phyloP scores from a whole-genome alignment of 2,888 invertebrate species.

The Tupiocoris notatus region DNA sequence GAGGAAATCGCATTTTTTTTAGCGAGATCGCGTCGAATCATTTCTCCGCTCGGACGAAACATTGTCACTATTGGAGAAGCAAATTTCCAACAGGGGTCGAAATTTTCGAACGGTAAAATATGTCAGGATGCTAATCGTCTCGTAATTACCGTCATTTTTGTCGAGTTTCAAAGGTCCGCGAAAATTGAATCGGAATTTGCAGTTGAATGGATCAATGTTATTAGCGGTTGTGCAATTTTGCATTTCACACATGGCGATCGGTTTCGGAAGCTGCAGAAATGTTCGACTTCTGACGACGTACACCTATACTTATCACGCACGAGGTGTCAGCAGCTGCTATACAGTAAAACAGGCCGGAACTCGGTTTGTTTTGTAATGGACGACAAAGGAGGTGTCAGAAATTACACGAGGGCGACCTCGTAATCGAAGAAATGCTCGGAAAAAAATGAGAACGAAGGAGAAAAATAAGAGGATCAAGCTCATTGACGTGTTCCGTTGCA shows the following conservation, averaged over 20 bases:
- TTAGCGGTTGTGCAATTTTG: neutral
- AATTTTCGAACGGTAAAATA: too few species aligned
- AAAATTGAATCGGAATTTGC: too few species aligned
- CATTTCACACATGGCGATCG: neutral
- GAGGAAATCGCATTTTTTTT: too few species aligned
- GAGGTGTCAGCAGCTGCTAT: neutral
- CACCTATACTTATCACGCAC: neutral
- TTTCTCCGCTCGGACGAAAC: too few species aligned
- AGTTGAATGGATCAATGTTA: too few species aligned
- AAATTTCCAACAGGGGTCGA: too few species aligned
- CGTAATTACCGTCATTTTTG: too few species aligned
- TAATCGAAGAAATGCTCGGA: neutral
- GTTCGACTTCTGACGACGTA: neutral
- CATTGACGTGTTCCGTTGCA: neutral
- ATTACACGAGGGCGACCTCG: neutral
- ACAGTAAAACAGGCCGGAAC: neutral
- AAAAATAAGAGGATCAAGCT: neutral
- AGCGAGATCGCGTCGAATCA: too few species aligned
- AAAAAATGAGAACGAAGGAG: neutral
- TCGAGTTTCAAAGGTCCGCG: too few species aligned
- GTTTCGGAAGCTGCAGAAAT: neutral
- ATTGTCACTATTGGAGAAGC: too few species aligned
- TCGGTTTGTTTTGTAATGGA: constrained; percentile 22
- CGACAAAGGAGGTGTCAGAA: constrained; percentile 30
- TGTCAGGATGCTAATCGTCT: too few species aligned